These are phyloP conservation scores for Brienomyrus brachyistius DNA, from an alignment of 2,113 vertebrate species.

Conservation along the genomic window DNA sequence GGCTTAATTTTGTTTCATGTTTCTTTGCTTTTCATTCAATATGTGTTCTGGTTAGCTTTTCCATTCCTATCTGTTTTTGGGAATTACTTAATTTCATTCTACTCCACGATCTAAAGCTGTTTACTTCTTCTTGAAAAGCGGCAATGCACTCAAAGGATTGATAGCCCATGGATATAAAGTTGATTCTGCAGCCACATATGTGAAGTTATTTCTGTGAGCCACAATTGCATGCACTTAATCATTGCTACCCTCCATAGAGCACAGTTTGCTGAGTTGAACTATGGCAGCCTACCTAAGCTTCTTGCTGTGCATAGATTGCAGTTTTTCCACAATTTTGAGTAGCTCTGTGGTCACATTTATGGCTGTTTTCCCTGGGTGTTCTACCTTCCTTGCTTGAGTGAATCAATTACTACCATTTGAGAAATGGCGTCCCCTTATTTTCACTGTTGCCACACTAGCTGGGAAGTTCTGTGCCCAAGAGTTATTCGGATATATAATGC, in stretches of 20 bases:
- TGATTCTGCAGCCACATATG: neutral
- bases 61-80: neutral
- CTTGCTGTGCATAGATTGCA: constrained; percentile 11
- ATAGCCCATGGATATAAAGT: neutral
- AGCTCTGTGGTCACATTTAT: constrained; percentile 9
- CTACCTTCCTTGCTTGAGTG: neutral
- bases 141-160: neutral
- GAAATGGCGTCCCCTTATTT: neutral
- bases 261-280: constrained; percentile 3
- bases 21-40: neutral
- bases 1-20: neutral
- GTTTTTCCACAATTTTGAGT: constrained; percentile 12
- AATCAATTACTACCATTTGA: constrained; percentile 13
- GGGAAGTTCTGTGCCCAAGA: neutral
- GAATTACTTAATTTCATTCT: neutral
- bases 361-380: neutral
- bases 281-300: neutral
- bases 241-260: neutral
- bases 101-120: neutral
- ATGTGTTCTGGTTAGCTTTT: neutral
- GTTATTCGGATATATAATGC: neutral
- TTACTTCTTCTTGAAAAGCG: neutral
- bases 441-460: neutral
- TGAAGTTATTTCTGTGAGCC: constrained; percentile 8
- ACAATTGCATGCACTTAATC: constrained; percentile 12